phyloP scores from a whole-genome alignment of 2,797 vertebrate genomes.

The Cephalopachus bancanus region DNA sequence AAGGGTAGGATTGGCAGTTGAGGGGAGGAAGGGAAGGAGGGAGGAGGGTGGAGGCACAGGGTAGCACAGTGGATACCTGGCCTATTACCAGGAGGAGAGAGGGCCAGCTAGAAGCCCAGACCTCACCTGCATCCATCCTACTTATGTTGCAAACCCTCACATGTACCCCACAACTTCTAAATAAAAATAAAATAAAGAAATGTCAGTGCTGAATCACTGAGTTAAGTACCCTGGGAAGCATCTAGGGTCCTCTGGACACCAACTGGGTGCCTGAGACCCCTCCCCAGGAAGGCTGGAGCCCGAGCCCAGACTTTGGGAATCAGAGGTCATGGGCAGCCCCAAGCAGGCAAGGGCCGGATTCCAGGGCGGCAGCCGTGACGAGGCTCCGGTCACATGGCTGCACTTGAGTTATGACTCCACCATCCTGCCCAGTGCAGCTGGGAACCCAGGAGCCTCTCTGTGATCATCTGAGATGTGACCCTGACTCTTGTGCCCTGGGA shows the following conservation, averaged over 20 bases:
- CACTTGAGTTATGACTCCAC: background rate
- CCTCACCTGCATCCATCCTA: too few relatives aligned
- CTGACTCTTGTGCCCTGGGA: conserved; percentile 23
- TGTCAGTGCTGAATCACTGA: background rate
- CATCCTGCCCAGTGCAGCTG: background rate
- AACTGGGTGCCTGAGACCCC: background rate
- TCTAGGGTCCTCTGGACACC: background rate
- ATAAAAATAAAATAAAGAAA: background rate
- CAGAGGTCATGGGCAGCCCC: background rate
- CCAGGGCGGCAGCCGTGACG: background rate
- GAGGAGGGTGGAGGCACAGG: too few relatives aligned
- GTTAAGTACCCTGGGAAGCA: background rate
- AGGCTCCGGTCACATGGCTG: background rate
- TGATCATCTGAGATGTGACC: conserved; percentile 65
- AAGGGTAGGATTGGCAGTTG: too few relatives aligned
- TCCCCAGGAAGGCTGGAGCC: background rate
- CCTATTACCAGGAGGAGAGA: too few relatives aligned
- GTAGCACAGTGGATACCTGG: too few relatives aligned
- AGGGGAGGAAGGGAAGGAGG: too few relatives aligned
- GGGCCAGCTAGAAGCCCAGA: too few relatives aligned
- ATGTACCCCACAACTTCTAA: too few relatives aligned
- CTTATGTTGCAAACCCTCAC: too few relatives aligned
- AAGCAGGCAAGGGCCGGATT: background rate
- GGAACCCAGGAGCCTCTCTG: conserved; percentile 53
- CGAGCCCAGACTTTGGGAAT: background rate